Evolutionary conservation across 2,888 invertebrate genomes (phyloP).

Genomic region (Cacoxenus indagator): DNA sequence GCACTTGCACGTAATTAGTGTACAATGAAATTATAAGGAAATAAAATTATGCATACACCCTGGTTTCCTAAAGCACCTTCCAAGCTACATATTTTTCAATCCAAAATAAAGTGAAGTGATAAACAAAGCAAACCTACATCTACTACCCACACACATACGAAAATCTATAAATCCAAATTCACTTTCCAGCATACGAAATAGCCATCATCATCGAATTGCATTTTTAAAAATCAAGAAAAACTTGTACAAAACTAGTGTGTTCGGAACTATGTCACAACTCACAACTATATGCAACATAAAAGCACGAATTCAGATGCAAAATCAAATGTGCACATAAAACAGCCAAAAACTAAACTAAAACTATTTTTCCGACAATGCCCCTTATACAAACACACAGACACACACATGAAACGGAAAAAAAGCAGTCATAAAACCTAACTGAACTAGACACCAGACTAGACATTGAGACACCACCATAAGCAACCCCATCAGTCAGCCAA

Average conservation of each 20-base stretch:
- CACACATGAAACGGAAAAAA: not conserved
- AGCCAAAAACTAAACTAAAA: slow-evolving; percentile 12
- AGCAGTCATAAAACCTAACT: not conserved
- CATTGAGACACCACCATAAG: not conserved
- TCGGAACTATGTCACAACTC: not conserved
- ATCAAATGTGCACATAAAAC: slow-evolving; percentile 3
- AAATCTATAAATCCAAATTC: slow-evolving; percentile 4
- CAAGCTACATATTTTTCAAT: not conserved
- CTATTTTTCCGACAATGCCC: slow-evolving; percentile 2
- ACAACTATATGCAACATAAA: not conserved
- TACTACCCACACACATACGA: not conserved
- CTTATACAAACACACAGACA: not conserved
- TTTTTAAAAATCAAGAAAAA: not conserved
- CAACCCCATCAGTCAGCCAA: not conserved
- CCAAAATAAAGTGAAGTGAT: not conserved
- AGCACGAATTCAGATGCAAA: not conserved
- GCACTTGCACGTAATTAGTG: too few species aligned
- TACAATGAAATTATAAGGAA: not conserved
- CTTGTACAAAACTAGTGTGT: not conserved
- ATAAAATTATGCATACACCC: not conserved
- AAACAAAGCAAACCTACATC: not conserved
- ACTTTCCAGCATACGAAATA: not conserved
- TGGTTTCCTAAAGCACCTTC: not conserved
- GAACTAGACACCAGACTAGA: not conserved
- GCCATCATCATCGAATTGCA: not conserved